These are phyloP conservation scores for Stenichneumon culpator DNA, from an alignment of 2,888 invertebrate species.

Conservation along the genomic window DNA sequence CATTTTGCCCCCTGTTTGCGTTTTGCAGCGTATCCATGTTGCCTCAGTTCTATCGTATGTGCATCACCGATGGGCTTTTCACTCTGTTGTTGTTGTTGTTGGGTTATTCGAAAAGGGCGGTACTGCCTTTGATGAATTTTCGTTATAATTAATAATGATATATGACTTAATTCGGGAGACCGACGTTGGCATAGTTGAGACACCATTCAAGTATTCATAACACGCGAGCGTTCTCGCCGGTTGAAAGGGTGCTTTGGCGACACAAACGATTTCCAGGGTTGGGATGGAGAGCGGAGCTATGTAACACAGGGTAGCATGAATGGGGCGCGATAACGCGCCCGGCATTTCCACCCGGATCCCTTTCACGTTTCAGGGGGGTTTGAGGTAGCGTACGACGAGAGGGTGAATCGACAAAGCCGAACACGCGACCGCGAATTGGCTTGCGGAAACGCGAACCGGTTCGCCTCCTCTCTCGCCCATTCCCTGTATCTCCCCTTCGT, in stretches of 20 bases:
- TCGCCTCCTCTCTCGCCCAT: constrained; percentile 22
- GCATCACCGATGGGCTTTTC: neutral
- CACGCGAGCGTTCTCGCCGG: constrained; percentile 7
- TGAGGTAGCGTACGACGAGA: constrained; percentile 13
- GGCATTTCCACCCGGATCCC: constrained; percentile 42
- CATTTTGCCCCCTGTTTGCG: too few species aligned
- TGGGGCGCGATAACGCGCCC: constrained; percentile 38
- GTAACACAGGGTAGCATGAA: constrained; percentile 33
- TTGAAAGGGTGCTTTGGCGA: constrained; percentile 34
- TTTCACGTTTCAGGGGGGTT: constrained; percentile 17
- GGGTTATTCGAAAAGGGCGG: neutral
- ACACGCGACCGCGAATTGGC: constrained; percentile 28
- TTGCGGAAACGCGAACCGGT: constrained; percentile 41
- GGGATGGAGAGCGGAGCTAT: constrained; percentile 33
- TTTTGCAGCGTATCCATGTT: too few species aligned
- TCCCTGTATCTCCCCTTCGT: constrained; percentile 30
- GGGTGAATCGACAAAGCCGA: constrained; percentile 24
- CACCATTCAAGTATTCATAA: constrained; percentile 10
- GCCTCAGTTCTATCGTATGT: neutral
- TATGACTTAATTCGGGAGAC: neutral
- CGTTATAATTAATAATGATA: constrained; percentile 4
- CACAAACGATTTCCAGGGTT: constrained; percentile 53
- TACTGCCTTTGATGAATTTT: neutral
- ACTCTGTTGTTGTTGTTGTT: neutral
- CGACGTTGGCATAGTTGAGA: neutral